These are phyloP conservation scores for Silurus asotus DNA, from an alignment of 2,113 vertebrate genomes.

Conservation along the genomic window DNA sequence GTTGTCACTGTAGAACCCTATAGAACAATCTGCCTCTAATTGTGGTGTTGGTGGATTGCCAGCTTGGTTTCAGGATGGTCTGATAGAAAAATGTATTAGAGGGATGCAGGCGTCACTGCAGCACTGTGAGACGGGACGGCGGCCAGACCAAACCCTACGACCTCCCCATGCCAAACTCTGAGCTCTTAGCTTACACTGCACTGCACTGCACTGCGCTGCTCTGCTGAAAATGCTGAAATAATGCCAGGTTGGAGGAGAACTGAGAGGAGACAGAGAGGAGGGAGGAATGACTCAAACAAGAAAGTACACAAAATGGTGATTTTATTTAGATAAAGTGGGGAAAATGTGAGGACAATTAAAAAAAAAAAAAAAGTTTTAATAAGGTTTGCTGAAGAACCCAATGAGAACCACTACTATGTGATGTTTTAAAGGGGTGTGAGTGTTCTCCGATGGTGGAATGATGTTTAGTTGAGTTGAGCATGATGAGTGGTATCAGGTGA, in stretches of 20 bases:
- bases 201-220: slow-evolving; percentile 64
- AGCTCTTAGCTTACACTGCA: slow-evolving; percentile 66
- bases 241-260: slow-evolving; percentile 40
- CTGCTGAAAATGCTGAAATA: slow-evolving; percentile 64
- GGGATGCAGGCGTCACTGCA: slow-evolving; percentile 55
- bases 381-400: neutral
- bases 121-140: slow-evolving; percentile 51
- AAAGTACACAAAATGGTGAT: slow-evolving; percentile 63
- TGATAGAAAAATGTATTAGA: slow-evolving; percentile 22
- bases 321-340: slow-evolving; percentile 69
- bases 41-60: slow-evolving; percentile 33
- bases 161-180: slow-evolving; percentile 49
- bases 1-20: slow-evolving; percentile 17
- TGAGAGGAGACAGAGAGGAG: slow-evolving; percentile 2
- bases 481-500: neutral
- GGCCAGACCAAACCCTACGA: slow-evolving; percentile 71
- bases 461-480: slow-evolving; percentile 18
- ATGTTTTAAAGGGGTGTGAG: neutral
- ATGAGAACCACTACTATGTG: neutral
- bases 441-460: slow-evolving; percentile 60
- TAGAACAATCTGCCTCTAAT: slow-evolving; percentile 32
- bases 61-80: slow-evolving; percentile 13
- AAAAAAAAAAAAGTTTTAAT: neutral
- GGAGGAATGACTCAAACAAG: slow-evolving; percentile 36
- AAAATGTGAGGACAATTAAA: neutral